A percentile compares a stretch with the other conserved stretches of the same genome.
Conservation (phyloP, 2,888 invertebrate genomes). For the Habrosyne pyritoides region DNA sequence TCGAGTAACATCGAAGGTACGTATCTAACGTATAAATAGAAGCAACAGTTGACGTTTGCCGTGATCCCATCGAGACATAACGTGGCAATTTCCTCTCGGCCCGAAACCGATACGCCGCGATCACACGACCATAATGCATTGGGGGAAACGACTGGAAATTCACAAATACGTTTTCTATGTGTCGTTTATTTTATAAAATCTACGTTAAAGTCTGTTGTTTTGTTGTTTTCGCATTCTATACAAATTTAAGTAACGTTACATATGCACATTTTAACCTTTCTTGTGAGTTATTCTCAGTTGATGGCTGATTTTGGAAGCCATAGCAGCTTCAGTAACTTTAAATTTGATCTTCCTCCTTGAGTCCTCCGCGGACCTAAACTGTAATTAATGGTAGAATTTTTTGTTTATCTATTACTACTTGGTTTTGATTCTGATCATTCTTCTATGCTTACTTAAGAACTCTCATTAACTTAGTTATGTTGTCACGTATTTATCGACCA, state of each 20-base stretch:
- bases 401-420: too few species aligned
- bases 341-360: too few species aligned
- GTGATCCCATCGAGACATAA: conserved; percentile 59
- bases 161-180: conserved; percentile 15
- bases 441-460: too few species aligned
- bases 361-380: too few species aligned
- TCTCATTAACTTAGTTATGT: too few species aligned
- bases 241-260: background rate
- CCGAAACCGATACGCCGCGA: conserved; percentile 40
- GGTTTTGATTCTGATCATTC: too few species aligned
- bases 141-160: conserved; percentile 32
- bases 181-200: conserved; percentile 12
- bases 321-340: too few species aligned
- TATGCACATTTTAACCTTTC: too few species aligned
- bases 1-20: background rate
- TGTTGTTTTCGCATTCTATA: background rate
- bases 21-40: conserved; percentile 17
- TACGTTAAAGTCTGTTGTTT: background rate
- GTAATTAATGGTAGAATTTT: too few species aligned
- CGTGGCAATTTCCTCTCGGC: conserved; percentile 55
- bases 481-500: too few species aligned
- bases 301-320: too few species aligned
- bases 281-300: too few species aligned
- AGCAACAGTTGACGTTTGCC: conserved; percentile 60
- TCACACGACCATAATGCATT: conserved; percentile 37